Evolutionary conservation across 2,888 invertebrate species (phyloP).

Genomic region (Agrochola lychnidis): DNA sequence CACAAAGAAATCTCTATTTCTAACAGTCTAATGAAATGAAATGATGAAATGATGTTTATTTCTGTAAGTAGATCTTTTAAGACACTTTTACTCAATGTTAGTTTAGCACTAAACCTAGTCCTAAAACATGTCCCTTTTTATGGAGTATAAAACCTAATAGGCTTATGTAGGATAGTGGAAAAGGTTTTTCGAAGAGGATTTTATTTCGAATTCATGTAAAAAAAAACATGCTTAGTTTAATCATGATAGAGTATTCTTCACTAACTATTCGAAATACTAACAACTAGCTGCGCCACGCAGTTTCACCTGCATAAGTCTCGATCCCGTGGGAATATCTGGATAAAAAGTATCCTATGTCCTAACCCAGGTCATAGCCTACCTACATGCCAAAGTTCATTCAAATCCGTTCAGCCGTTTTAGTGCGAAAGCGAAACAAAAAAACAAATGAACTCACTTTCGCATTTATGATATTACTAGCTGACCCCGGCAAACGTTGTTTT

Average conservation of each 20-base stretch:
- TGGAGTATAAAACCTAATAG: slow-evolving; percentile 35
- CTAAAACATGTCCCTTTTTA: slow-evolving; percentile 36
- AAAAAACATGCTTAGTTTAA: not conserved
- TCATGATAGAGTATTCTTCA: not conserved
- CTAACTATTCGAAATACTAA: not conserved
- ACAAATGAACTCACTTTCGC: no score
- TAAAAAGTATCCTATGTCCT: no score
- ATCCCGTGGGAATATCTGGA: no score
- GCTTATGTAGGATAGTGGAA: slow-evolving; percentile 20
- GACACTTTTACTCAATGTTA: not conserved
- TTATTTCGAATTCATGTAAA: not conserved
- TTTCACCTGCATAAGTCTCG: no score
- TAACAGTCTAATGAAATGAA: not conserved
- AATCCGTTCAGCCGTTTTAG: no score
- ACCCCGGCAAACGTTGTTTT: no score
- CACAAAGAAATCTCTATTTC: slow-evolving; percentile 1
- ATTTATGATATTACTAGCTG: no score
- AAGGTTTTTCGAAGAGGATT: slow-evolving; percentile 3
- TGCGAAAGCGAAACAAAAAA: not conserved
- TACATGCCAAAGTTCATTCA: no score
- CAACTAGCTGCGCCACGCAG: no score
- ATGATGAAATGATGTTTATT: not conserved
- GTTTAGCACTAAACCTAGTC: slow-evolving; percentile 3
- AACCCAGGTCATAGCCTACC: no score
- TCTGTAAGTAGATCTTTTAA: not conserved